These are phyloP conservation scores for Montipora foliosa DNA, from an alignment of 64 coral and sea anemone genomes.

Conservation along the genomic window DNA sequence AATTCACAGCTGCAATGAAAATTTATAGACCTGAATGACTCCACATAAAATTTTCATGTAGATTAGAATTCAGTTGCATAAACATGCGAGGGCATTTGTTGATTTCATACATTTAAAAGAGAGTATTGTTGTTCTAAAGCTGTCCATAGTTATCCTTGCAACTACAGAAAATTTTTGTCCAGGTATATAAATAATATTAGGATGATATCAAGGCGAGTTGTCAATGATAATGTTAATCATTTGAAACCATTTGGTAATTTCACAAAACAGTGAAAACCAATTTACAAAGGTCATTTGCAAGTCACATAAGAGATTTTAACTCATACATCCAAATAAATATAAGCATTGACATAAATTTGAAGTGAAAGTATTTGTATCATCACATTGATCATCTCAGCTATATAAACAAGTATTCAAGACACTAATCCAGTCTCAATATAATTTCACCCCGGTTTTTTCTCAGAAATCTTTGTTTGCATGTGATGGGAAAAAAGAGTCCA, in stretches of 20 bases:
- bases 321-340: not conserved
- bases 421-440: not conserved
- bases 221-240: too few species aligned
- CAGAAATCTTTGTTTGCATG: not conserved
- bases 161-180: too few species aligned
- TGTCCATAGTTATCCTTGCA: too few species aligned
- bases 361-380: not conserved
- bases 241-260: not conserved
- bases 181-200: too few species aligned
- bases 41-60: too few species aligned
- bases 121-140: too few species aligned
- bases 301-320: not conserved
- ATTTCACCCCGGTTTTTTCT: not conserved
- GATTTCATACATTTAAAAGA: too few species aligned
- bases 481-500: not conserved
- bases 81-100: too few species aligned
- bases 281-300: not conserved
- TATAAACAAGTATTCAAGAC: conserved; percentile 9
- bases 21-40: too few species aligned
- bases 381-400: not conserved
- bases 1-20: too few species aligned
- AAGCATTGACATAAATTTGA: not conserved
- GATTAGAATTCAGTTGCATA: too few species aligned
- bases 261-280: not conserved
- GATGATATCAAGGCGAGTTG: too few species aligned